Percentiles rank a stretch among this genome's conserved stretches.
Conservation (phyloP, 2,797 vertebrate genomes). For the Microctenopoma steveboyesi region DNA sequence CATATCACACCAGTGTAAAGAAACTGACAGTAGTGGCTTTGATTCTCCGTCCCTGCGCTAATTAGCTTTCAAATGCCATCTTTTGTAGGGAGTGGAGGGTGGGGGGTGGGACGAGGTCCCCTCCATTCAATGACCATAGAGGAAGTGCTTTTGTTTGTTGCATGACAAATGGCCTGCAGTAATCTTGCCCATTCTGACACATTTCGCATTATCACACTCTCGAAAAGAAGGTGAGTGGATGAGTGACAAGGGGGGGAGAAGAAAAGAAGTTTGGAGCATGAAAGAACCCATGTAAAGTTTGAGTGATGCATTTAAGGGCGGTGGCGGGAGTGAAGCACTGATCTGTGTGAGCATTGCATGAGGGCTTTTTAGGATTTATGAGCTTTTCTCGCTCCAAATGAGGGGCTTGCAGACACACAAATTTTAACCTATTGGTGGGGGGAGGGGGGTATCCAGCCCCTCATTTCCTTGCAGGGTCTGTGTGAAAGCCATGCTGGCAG, state of each 20-base stretch:
- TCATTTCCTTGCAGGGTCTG: conserved; percentile 20
- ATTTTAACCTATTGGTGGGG: conserved; percentile 16
- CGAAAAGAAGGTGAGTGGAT: conserved; percentile 60
- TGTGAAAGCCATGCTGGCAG: conserved; percentile 34
- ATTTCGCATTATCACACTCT: conserved; percentile 45
- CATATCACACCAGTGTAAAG: conserved; percentile 36
- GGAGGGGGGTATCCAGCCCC: neutral
- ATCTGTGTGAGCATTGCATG: conserved; percentile 25
- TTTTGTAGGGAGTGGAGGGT: neutral
- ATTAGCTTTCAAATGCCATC: conserved; percentile 65
- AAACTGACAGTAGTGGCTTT: conserved; percentile 43
- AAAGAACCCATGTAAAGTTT: conserved; percentile 39
- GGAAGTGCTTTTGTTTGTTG: conserved; percentile 58
- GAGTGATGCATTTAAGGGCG: conserved; percentile 35
- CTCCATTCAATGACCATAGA: conserved; percentile 70
- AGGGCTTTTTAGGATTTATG: conserved; percentile 47
- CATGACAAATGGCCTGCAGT: conserved; percentile 73
- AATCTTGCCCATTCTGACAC: conserved; percentile 47
- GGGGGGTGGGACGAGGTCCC: neutral
- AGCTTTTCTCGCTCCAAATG: conserved; percentile 18
- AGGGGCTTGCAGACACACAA: conserved; percentile 29
- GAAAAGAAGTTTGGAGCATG: conserved; percentile 12
- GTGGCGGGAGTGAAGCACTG: conserved; percentile 4
- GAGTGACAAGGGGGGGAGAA: conserved; percentile 44
- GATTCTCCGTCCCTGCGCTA: conserved; percentile 48